These are phyloP conservation scores for Amphiura filiformis DNA, from an alignment of 35 echinoderm and acorn worm genomes.

Conservation along the genomic window DNA sequence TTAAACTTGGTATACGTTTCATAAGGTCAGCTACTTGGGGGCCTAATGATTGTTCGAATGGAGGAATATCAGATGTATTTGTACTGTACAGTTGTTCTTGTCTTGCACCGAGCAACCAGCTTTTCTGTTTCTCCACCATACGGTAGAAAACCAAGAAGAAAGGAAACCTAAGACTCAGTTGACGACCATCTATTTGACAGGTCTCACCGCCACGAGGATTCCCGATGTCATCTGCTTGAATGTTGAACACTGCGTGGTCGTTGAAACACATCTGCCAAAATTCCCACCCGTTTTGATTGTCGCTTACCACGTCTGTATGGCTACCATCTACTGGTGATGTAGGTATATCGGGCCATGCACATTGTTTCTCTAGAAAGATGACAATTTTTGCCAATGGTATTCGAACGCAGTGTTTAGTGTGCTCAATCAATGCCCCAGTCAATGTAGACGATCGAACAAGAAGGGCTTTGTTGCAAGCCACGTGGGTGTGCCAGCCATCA, in stretches of 20 bases:
- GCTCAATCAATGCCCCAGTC: neutral
- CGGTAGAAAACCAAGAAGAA: conserved; percentile 17
- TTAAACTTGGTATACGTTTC: neutral
- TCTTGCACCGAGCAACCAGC: neutral
- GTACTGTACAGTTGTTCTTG: neutral
- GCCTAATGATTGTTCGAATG: no score
- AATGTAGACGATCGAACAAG: conserved; percentile 14
- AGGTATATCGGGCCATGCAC: conserved; percentile 22
- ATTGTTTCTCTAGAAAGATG: neutral
- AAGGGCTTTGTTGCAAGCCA: neutral
- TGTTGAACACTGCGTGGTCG: neutral
- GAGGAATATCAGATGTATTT: neutral
- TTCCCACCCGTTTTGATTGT: neutral
- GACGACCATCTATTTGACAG: neutral
- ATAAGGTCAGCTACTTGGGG: neutral
- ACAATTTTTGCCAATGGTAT: conserved; percentile 15
- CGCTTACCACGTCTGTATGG: neutral
- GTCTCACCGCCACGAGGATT: conserved; percentile 11
- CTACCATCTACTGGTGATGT: neutral
- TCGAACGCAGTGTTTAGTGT: neutral
- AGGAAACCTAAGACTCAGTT: neutral
- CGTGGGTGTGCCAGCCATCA: neutral
- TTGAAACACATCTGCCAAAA: neutral
- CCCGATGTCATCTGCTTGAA: neutral
- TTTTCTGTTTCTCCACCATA: neutral